Conservation (phyloP, 2,888 invertebrate genomes). For the Dimorphilus gyrociliatus region DNA sequence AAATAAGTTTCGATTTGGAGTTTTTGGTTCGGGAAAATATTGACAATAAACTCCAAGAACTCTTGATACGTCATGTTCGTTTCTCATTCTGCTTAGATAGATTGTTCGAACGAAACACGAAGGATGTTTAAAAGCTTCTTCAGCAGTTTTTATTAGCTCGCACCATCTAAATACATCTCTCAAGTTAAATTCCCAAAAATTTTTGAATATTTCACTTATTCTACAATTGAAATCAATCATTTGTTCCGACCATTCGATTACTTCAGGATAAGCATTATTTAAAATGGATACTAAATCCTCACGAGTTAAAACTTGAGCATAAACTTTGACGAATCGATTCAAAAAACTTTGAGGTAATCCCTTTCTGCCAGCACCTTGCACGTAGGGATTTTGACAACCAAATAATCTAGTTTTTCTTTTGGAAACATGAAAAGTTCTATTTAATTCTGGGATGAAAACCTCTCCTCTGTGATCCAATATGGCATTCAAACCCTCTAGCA, state of each 20-base stretch:
- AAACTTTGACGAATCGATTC: conserved; percentile 91
- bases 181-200: conserved; percentile 81
- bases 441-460: conserved; percentile 84
- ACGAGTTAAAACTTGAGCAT: too few species aligned
- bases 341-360: conserved; percentile 90
- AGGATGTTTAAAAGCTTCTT: too few species aligned
- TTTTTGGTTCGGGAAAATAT: too few species aligned
- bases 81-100: too few species aligned
- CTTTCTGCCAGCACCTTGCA: conserved; percentile 85
- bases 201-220: not conserved
- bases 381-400: conserved; percentile 90
- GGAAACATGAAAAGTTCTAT: conserved; percentile 58
- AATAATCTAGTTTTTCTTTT: conserved; percentile 66
- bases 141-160: conserved; percentile 53
- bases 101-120: too few species aligned
- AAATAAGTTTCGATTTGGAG: too few species aligned
- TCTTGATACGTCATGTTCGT: too few species aligned
- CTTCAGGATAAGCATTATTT: too few species aligned
- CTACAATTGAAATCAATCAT: not conserved
- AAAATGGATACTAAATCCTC: too few species aligned
- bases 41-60: too few species aligned
- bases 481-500: conserved; percentile 92
- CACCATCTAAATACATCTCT: conserved; percentile 88
- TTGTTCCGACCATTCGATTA: not conserved
- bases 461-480: conserved; percentile 93